Percentiles rank a stretch among this genome's conserved stretches.
These are phyloP conservation scores for Hirtodrosophila trivittata DNA, from an alignment of 2,888 invertebrate genomes.

Conservation along the genomic window DNA sequence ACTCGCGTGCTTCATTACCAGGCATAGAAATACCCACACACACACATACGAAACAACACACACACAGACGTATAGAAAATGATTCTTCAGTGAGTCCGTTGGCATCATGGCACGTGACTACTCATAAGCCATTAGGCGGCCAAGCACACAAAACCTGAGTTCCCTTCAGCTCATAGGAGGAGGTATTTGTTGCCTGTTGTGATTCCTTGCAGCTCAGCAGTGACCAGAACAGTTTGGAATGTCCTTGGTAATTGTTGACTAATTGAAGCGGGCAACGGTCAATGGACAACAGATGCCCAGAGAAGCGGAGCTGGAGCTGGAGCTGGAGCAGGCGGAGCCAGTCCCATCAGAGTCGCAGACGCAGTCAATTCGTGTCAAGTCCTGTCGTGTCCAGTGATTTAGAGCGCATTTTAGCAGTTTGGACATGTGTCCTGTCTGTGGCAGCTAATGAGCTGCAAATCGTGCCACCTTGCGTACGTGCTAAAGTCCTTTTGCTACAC, in stretches of 20 bases:
- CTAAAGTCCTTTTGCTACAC: slow-evolving; percentile 31
- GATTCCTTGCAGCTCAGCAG: slow-evolving; percentile 35
- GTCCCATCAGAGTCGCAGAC: slow-evolving; percentile 14
- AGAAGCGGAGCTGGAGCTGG: background rate
- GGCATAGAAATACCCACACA: slow-evolving; percentile 19
- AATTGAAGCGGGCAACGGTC: slow-evolving; percentile 60
- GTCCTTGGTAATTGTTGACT: slow-evolving; percentile 73
- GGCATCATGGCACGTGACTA: slow-evolving; percentile 69
- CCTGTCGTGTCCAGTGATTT: slow-evolving; percentile 72
- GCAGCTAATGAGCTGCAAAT: slow-evolving; percentile 77
- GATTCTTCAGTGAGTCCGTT: slow-evolving; percentile 31
- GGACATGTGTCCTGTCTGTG: slow-evolving; percentile 71
- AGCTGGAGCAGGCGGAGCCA: background rate
- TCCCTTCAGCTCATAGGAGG: slow-evolving; percentile 7
- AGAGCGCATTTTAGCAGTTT: slow-evolving; percentile 73
- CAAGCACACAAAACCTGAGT: slow-evolving; percentile 44
- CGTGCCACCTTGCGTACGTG: slow-evolving; percentile 70
- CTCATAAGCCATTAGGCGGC: slow-evolving; percentile 74
- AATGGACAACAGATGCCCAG: slow-evolving; percentile 1
- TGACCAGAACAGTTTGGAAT: slow-evolving; percentile 55
- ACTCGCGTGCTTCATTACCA: slow-evolving; percentile 50
- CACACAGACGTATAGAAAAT: background rate
- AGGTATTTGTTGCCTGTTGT: slow-evolving; percentile 16
- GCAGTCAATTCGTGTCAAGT: slow-evolving; percentile 55
- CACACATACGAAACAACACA: slow-evolving; percentile 7